Evolutionary conservation across 2,888 invertebrate species (phyloP).

Genomic region (Epirrhoe alternata): DNA sequence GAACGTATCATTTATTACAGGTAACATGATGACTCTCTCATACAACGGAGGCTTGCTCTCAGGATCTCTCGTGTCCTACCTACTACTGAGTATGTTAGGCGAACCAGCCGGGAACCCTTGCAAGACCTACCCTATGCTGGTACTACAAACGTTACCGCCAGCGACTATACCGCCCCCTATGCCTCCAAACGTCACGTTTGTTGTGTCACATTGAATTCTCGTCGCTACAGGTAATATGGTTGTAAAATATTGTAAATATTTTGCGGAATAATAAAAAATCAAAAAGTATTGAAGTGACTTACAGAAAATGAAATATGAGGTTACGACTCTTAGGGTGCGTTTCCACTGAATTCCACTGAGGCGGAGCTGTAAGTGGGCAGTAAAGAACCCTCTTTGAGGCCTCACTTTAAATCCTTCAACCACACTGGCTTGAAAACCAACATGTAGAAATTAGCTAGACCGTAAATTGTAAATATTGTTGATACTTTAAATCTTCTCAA

Average conservation of each 20-base stretch:
- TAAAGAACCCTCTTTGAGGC: too few species aligned
- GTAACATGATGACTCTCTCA: constrained; percentile 96
- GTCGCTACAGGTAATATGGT: not conserved
- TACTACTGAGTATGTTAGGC: constrained; percentile 88
- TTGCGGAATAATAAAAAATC: not conserved
- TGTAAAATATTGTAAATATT: constrained; percentile 4
- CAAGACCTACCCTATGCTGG: constrained; percentile 70
- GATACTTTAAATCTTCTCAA: not conserved
- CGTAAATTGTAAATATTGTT: constrained; percentile 1
- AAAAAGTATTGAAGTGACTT: not conserved
- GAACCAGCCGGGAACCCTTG: constrained; percentile 80
- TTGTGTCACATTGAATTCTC: constrained; percentile 26
- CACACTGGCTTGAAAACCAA: too few species aligned
- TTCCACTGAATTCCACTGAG: too few species aligned
- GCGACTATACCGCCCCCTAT: constrained; percentile 53
- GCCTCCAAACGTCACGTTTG: constrained; percentile 37
- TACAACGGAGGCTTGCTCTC: constrained; percentile 94
- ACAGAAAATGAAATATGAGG: not conserved
- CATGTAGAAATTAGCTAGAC: not conserved
- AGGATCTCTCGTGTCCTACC: constrained; percentile 93
- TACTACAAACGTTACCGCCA: constrained; percentile 63
- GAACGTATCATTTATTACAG: constrained; percentile 81
- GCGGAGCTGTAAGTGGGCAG: too few species aligned
- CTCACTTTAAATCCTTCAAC: too few species aligned
- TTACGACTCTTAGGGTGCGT: too few species aligned